A percentile compares a stretch with the other conserved stretches of the same genome.
phyloP scores from a whole-genome alignment of 2,797 vertebrate genomes.

The Myotis vivesi region DNA sequence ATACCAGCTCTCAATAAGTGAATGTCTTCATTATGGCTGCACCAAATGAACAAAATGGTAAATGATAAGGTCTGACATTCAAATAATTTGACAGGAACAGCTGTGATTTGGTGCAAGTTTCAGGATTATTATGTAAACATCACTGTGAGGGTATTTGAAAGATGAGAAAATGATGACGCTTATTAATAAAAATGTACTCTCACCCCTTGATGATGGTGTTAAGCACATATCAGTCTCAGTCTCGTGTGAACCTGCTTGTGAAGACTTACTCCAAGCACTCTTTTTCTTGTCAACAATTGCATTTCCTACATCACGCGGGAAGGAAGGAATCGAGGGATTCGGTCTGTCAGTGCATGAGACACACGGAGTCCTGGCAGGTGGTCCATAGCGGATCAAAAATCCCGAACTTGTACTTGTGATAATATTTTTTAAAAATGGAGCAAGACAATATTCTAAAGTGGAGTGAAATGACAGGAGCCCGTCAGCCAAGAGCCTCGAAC shows the following conservation, averaged over 20 bases:
- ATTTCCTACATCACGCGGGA: not conserved
- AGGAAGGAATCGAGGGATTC: not conserved
- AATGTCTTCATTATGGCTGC: conserved; percentile 45
- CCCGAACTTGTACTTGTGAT: not conserved
- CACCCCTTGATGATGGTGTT: not conserved
- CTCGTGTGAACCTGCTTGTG: not conserved
- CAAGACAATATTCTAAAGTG: not conserved
- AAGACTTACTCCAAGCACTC: not conserved
- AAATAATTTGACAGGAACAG: conserved; percentile 45
- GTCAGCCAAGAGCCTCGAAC: fast-evolving
- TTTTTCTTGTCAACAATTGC: not conserved
- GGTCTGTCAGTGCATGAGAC: not conserved
- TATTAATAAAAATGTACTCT: conserved; percentile 21
- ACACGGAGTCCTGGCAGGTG: not conserved
- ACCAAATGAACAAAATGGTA: not conserved
- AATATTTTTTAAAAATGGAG: not conserved
- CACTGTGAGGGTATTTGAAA: conserved; percentile 39
- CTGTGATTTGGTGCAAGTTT: conserved; percentile 50
- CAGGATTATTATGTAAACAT: conserved; percentile 50
- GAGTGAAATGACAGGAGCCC: not conserved
- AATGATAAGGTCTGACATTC: conserved; percentile 49
- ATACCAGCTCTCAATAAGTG: not conserved
- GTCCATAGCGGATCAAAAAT: not conserved
- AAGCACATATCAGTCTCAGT: not conserved
- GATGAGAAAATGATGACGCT: conserved; percentile 46